These are phyloP conservation scores for Catharus minimus DNA, from an alignment of 2,113 vertebrate species.

Conservation along the genomic window DNA sequence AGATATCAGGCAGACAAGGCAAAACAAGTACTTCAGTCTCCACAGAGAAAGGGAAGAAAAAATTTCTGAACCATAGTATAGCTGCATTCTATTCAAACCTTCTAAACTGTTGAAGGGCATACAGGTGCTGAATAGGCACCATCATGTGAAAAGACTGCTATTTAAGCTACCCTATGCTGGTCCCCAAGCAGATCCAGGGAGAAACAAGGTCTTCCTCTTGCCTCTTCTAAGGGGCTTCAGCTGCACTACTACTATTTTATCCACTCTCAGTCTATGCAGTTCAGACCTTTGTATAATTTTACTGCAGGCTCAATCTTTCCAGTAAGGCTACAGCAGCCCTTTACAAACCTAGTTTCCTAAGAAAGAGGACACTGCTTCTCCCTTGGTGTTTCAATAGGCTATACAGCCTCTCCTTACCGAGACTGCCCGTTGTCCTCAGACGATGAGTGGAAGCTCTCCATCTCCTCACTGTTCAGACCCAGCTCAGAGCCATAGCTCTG, in stretches of 20 bases:
- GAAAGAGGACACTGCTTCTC: background rate
- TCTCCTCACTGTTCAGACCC: conserved; percentile 90
- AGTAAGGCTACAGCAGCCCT: background rate
- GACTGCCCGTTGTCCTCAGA: conserved; percentile 77
- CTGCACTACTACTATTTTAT: background rate
- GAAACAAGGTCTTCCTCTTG: background rate
- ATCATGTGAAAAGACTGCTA: background rate
- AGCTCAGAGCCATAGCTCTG: conserved; percentile 92
- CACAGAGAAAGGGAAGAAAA: background rate
- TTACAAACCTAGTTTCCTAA: background rate
- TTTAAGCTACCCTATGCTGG: background rate
- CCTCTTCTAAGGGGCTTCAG: background rate
- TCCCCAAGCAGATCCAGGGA: background rate
- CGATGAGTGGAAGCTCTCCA: conserved; percentile 82
- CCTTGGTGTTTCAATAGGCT: background rate
- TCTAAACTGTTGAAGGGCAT: background rate
- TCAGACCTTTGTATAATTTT: background rate
- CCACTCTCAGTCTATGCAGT: background rate
- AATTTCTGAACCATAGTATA: background rate
- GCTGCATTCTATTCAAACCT: background rate
- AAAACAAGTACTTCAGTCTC: background rate
- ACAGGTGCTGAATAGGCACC: background rate
- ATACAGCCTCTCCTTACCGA: conserved; percentile 73
- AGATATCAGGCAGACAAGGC: background rate
- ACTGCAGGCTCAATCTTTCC: background rate